A percentile compares a stretch with the other conserved stretches of the same genome.
phyloP scores from a whole-genome alignment of 2,797 vertebrate species.

The Eremophila alpestris region DNA sequence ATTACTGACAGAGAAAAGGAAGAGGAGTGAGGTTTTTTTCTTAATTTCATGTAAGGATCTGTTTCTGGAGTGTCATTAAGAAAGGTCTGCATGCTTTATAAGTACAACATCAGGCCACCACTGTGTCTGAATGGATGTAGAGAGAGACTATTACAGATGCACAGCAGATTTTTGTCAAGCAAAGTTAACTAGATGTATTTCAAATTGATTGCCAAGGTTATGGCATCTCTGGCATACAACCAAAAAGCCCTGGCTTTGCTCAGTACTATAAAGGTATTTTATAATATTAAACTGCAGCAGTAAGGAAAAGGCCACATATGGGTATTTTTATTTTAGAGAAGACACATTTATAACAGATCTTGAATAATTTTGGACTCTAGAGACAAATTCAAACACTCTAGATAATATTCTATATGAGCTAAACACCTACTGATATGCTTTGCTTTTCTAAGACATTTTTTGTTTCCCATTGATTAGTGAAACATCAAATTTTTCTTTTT shows the following conservation, averaged over 20 bases:
- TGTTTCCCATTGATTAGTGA: not conserved
- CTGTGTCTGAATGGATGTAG: not conserved
- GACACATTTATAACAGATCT: not conserved
- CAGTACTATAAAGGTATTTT: not conserved
- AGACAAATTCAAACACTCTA: not conserved
- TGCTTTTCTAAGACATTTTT: not conserved
- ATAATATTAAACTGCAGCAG: not conserved
- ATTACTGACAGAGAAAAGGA: not conserved
- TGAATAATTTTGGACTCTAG: not conserved
- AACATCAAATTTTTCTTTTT: conserved; percentile 4
- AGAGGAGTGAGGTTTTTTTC: accelerated
- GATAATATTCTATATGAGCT: not conserved
- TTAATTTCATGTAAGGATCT: not conserved
- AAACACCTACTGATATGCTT: not conserved
- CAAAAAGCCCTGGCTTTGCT: not conserved
- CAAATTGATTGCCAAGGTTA: conserved; percentile 20
- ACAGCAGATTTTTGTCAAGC: not conserved
- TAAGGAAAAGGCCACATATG: not conserved
- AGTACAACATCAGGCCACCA: not conserved
- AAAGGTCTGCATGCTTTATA: not conserved
- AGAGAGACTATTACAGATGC: not conserved
- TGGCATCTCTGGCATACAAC: not conserved
- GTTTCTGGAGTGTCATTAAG: not conserved
- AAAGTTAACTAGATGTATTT: not conserved
- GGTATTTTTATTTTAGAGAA: not conserved